Conservation (phyloP, 2,797 vertebrate species). For the Gymnodraco acuticeps region DNA sequence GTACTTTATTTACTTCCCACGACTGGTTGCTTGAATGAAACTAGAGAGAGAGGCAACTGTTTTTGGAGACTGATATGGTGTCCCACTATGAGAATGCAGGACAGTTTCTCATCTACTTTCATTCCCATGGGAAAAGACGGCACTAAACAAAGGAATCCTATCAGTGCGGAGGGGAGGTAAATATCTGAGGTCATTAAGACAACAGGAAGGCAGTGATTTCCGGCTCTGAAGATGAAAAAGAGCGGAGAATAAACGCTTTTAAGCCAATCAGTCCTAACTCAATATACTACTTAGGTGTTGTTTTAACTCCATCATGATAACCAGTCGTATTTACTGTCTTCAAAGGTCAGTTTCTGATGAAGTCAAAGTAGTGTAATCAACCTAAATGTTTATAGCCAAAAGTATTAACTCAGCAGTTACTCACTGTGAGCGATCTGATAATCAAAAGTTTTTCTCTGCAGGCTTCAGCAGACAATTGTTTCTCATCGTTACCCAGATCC, state of each 20-base stretch:
- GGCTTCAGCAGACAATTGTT: constrained; percentile 48
- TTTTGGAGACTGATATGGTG: not conserved
- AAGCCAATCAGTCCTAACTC: constrained; percentile 83
- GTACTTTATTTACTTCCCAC: too few species aligned
- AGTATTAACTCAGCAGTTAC: constrained; percentile 75
- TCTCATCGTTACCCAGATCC: constrained; percentile 62
- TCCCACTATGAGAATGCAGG: constrained; percentile 63
- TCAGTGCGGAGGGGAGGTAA: constrained; percentile 74
- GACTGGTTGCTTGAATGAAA: too few species aligned
- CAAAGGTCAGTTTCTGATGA: constrained; percentile 83
- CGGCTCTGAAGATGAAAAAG: constrained; percentile 81
- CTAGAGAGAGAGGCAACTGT: too few species aligned
- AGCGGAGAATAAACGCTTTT: constrained; percentile 69
- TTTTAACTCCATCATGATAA: constrained; percentile 84
- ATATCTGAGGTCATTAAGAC: constrained; percentile 78
- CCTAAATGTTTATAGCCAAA: constrained; percentile 76
- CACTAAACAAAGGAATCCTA: constrained; percentile 78
- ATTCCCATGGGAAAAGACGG: constrained; percentile 81
- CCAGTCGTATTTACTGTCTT: constrained; percentile 80
- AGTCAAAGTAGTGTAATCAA: constrained; percentile 82
- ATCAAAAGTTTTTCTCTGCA: constrained; percentile 47
- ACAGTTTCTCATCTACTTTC: constrained; percentile 60
- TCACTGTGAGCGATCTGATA: constrained; percentile 61
- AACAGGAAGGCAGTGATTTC: constrained; percentile 85
- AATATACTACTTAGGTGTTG: constrained; percentile 81